phyloP scores from a whole-genome alignment of 1,140 invertebrate genomes.

The Eriosoma lanigerum region DNA sequence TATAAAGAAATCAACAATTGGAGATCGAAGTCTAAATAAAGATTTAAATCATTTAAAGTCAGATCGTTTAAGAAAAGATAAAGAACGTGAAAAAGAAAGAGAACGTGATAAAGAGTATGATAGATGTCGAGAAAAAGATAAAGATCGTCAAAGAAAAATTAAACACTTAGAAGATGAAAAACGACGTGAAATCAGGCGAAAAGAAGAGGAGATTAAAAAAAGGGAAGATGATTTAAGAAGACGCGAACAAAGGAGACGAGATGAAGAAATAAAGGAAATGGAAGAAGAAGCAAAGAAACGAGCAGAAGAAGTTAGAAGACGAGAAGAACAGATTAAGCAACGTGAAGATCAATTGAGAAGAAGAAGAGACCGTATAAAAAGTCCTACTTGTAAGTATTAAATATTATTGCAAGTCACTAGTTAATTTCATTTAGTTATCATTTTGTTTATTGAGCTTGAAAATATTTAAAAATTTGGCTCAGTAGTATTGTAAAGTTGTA shows the following conservation, averaged over 20 bases:
- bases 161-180: slow-evolving; percentile 52
- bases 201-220: slow-evolving; percentile 57
- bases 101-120: slow-evolving; percentile 58
- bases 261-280: slow-evolving; percentile 56
- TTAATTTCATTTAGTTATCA: neutral
- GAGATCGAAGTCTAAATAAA: slow-evolving; percentile 28
- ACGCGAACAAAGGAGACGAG: slow-evolving; percentile 57
- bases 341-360: slow-evolving; percentile 43
- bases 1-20: slow-evolving; percentile 25
- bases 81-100: slow-evolving; percentile 57
- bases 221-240: slow-evolving; percentile 57
- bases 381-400: slow-evolving; percentile 37
- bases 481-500: too few relatives aligned
- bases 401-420: neutral
- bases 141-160: slow-evolving; percentile 57
- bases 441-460: neutral
- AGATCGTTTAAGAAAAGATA: slow-evolving; percentile 54
- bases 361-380: slow-evolving; percentile 35
- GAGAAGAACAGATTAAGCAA: slow-evolving; percentile 57
- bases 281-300: slow-evolving; percentile 60
- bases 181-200: slow-evolving; percentile 30
- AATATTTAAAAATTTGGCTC: too few relatives aligned
- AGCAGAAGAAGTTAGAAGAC: slow-evolving; percentile 56
- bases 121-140: slow-evolving; percentile 59
- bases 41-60: slow-evolving; percentile 53